These are phyloP conservation scores for Sylvietta virens DNA, from an alignment of 2,113 vertebrate genomes.

Conservation along the genomic window DNA sequence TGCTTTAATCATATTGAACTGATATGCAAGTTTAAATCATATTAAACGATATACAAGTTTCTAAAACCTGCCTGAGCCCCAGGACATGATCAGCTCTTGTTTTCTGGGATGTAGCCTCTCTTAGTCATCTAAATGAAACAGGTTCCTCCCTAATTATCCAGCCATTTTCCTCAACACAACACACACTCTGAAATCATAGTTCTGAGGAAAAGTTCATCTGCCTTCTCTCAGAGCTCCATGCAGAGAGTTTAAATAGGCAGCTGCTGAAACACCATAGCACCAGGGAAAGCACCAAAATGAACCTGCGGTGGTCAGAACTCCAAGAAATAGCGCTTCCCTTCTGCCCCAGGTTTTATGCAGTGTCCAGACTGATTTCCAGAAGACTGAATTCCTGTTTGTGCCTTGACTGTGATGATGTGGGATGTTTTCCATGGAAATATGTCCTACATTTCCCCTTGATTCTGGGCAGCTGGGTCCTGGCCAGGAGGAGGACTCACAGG, in stretches of 20 bases:
- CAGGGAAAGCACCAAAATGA: background rate
- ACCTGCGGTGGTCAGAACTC: background rate
- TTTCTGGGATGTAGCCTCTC: background rate
- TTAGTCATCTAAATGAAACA: background rate
- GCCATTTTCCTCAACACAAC: background rate
- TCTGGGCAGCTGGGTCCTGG: background rate
- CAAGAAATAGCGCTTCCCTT: background rate
- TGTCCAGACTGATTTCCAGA: background rate
- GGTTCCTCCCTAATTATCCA: background rate
- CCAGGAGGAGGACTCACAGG: background rate
- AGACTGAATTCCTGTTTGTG: background rate
- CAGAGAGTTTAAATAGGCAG: background rate
- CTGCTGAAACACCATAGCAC: background rate
- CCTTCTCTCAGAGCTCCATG: background rate
- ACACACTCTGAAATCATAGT: background rate
- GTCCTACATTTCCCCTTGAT: background rate
- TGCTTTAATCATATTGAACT: background rate
- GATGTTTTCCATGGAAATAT: background rate
- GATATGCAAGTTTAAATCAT: background rate
- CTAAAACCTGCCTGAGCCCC: background rate
- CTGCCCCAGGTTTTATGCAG: background rate
- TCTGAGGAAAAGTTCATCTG: background rate
- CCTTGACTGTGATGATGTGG: background rate
- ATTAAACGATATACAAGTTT: background rate
- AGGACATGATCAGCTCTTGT: background rate